Percentiles rank a stretch among this genome's conserved stretches.
phyloP scores from a whole-genome alignment of 2,113 vertebrate species.

The Corydoras sp. region DNA sequence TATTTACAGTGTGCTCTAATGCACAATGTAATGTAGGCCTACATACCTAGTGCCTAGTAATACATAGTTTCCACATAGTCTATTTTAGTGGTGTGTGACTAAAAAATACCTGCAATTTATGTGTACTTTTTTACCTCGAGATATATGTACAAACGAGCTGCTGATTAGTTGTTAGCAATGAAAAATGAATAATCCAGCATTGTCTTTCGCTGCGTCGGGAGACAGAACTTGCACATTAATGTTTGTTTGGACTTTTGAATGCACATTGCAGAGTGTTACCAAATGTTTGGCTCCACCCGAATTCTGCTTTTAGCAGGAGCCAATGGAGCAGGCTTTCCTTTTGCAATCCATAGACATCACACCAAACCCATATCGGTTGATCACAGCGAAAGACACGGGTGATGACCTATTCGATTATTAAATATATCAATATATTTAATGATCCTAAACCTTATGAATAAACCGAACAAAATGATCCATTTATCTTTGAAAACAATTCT shows the following conservation, averaged over 20 bases:
- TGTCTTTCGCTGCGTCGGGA: constrained; percentile 63
- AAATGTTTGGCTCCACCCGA: constrained; percentile 46
- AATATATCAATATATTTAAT: too few species aligned
- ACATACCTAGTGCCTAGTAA: constrained; percentile 74
- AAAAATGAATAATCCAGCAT: constrained; percentile 66
- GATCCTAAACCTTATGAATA: too few species aligned
- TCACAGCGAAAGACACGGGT: constrained; percentile 6
- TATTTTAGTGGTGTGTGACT: constrained; percentile 73
- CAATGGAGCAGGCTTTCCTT: constrained; percentile 48
- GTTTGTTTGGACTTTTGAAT: constrained; percentile 68
- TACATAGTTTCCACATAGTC: constrained; percentile 71
- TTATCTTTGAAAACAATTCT: too few species aligned
- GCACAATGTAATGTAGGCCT: constrained; percentile 62
- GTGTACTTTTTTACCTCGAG: constrained; percentile 66
- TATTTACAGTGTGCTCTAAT: constrained; percentile 63
- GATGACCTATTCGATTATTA: too few species aligned
- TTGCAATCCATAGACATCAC: constrained; percentile 61
- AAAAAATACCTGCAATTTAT: constrained; percentile 62
- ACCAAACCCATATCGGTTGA: constrained; percentile 40
- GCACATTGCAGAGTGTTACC: constrained; percentile 56
- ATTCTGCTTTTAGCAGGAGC: constrained; percentile 44
- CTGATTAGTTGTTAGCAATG: constrained; percentile 63
- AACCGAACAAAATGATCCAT: too few species aligned
- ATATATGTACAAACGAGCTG: constrained; percentile 70
- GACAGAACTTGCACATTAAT: constrained; percentile 72